These are phyloP conservation scores for Leptura quadrifasciata DNA, from an alignment of 2,888 invertebrate species.

Conservation along the genomic window DNA sequence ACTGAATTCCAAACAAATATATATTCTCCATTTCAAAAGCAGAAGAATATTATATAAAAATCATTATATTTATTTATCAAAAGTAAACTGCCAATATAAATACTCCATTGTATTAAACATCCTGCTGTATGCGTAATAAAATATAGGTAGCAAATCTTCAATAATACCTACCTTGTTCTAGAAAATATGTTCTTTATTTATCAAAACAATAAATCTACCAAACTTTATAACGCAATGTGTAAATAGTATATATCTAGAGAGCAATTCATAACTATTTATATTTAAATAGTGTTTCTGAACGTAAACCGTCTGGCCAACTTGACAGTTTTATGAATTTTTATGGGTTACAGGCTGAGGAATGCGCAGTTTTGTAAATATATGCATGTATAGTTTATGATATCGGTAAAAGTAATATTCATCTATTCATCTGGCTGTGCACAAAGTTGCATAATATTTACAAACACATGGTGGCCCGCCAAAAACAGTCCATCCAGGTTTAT, in stretches of 20 bases:
- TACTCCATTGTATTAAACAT: too few species aligned
- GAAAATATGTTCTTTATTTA: background rate
- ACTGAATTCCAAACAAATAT: too few species aligned
- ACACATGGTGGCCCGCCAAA: too few species aligned
- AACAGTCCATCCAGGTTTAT: too few species aligned
- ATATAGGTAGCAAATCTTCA: background rate
- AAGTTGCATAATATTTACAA: too few species aligned
- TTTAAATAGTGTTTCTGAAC: background rate
- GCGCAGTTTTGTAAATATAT: background rate
- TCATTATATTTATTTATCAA: too few species aligned
- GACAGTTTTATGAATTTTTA: constrained; percentile 22
- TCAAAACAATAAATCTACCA: background rate
- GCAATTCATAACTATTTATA: constrained; percentile 1
- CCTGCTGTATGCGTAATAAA: too few species aligned
- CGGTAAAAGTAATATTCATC: too few species aligned
- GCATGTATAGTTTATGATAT: background rate
- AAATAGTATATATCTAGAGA: background rate
- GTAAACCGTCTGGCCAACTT: background rate
- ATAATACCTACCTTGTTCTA: background rate
- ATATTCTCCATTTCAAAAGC: too few species aligned
- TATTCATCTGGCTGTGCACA: too few species aligned
- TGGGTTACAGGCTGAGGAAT: background rate
- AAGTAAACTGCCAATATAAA: too few species aligned
- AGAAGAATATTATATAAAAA: too few species aligned
- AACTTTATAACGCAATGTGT: background rate